phyloP scores from a whole-genome alignment of 2,113 vertebrate genomes.

The Perccottus glenii region DNA sequence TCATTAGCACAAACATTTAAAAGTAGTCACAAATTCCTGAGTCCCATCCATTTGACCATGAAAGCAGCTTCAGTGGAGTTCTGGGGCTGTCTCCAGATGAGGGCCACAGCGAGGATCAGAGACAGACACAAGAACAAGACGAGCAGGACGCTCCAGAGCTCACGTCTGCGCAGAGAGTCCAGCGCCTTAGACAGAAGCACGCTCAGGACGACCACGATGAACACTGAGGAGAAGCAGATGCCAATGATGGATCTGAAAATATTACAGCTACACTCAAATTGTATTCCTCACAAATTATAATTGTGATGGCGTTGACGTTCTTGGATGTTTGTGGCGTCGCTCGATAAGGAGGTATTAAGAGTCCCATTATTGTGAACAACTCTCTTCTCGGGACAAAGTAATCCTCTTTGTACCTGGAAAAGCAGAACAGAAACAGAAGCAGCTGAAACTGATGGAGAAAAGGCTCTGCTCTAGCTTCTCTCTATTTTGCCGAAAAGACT shows the following conservation, averaged over 20 bases:
- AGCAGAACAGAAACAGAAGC: background rate
- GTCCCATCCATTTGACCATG: slow-evolving; percentile 35
- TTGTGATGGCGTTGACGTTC: slow-evolving; percentile 28
- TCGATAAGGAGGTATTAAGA: slow-evolving; percentile 20
- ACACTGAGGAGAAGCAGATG: slow-evolving; percentile 19
- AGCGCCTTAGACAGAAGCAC: slow-evolving; percentile 28
- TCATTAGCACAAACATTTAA: too few relatives aligned
- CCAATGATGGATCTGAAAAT: background rate
- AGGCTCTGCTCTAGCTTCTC: too few relatives aligned
- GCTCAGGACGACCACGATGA: slow-evolving; percentile 32
- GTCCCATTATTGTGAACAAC: slow-evolving; percentile 22
- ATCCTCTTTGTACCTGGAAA: slow-evolving; percentile 42
- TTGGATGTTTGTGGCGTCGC: slow-evolving; percentile 40
- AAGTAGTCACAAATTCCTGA: too few relatives aligned
- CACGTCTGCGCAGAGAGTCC: background rate
- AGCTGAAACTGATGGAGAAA: background rate
- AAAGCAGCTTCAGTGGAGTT: slow-evolving; percentile 39
- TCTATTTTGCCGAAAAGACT: too few relatives aligned
- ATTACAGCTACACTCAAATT: background rate
- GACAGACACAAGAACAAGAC: slow-evolving; percentile 11
- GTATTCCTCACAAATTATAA: slow-evolving; percentile 33
- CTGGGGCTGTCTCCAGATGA: slow-evolving; percentile 61
- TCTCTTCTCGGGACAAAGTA: slow-evolving; percentile 11
- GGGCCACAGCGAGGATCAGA: slow-evolving; percentile 21
- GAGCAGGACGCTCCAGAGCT: slow-evolving; percentile 21